Conservation (phyloP, 1,140 invertebrate genomes). For the Uloborus diversus region DNA sequence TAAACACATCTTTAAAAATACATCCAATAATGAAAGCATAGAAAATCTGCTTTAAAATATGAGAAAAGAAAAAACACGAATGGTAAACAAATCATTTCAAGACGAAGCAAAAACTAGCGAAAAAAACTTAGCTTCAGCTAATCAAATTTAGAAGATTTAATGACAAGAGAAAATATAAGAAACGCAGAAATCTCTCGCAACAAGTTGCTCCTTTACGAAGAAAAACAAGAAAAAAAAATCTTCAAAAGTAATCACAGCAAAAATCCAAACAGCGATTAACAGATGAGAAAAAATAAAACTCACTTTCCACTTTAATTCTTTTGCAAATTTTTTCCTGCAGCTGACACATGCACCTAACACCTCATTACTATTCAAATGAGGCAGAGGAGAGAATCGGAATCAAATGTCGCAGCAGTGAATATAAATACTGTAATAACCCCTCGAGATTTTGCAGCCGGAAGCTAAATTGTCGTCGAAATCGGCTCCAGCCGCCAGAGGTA, state of each 20-base stretch:
- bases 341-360: background rate
- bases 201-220: conserved; percentile 10
- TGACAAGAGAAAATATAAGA: background rate
- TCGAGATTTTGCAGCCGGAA: conserved; percentile 9
- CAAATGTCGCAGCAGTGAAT: conserved; percentile 36
- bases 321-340: conserved; percentile 2
- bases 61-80: background rate
- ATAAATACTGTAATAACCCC: conserved; percentile 40
- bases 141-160: no score
- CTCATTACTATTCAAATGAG: conserved; percentile 46
- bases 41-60: no score
- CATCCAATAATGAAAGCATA: no score
- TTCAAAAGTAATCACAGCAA: conserved; percentile 12
- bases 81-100: background rate
- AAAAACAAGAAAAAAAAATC: conserved; percentile 1
- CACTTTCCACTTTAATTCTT: no score
- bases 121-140: no score
- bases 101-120: no score
- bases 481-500: conserved; percentile 6
- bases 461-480: conserved; percentile 43
- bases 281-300: background rate
- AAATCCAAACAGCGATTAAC: conserved; percentile 30
- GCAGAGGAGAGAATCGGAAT: conserved; percentile 25
- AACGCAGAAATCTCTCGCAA: background rate
- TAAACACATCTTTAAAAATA: no score